Base-by-base conservation (phyloP, 2,113 vertebrate genomes). In the Desmodus rotundus region DNA sequence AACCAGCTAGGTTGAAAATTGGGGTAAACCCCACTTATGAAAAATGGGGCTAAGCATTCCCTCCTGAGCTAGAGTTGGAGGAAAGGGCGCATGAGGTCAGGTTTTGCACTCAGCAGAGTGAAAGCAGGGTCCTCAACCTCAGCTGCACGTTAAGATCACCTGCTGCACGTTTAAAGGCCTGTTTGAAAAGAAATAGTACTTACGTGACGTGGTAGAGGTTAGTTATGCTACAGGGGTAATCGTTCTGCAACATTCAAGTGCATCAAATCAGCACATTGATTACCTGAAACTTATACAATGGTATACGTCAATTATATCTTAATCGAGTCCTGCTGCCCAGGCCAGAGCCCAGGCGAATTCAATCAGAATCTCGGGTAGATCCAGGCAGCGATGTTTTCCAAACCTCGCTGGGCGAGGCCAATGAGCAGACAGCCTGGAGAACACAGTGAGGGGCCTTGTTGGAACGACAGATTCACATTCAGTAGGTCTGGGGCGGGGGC, bases 111-210 rank as follows among this genome's bases (percentile, higher is more conserved):
- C 65, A 16, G 12, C 10, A 3, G 43, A 16, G 47, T 36, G 31
- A 74, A 50, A 82, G 20, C 83, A 4, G 15, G 43, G 33, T 26
- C 78, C 33, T 63, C 67, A 33, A 14, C 52, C 52, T 90, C 0
- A 0, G 67, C 14, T n/a, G 26, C 36, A 9, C 10, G 0, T 20
- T 8, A 38, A 61, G 56, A 31, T 54, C 20, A 54, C 13, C 20
- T 31, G 24, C 16, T 15, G 33, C 24, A 43, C 17, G 13, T 65
- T 24, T 1, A 50, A 47, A 85, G 43, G 38, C 54, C 65, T 15
- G 31, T 24, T 56, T 50, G 28, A 41, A 86, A 85, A 72, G 88
- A 52, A 54, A 54, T 24, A 33, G 45, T 22, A 31, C 3, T 41
- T 47, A 31, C 26, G 15, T 13, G 3, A 45, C 0, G 1, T 28